Conservation (phyloP, 2,797 vertebrate genomes). For the Schizopygopsis pylzovi region DNA sequence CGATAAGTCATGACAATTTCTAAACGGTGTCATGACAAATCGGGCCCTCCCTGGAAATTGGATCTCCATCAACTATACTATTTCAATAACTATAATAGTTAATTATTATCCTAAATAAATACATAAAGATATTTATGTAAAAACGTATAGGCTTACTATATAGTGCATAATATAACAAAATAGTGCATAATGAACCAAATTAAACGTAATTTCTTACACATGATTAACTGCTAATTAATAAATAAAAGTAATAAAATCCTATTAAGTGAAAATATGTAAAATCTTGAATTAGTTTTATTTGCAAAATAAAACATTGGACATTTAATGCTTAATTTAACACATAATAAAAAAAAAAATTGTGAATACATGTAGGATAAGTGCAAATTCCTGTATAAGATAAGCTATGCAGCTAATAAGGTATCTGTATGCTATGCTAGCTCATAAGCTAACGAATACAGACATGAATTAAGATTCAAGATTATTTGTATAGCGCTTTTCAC, state of each 20-base stretch:
- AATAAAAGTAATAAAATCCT: neutral
- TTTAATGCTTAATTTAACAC: no score
- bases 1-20: no score
- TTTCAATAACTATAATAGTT: neutral
- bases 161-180: neutral
- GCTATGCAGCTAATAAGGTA: no score
- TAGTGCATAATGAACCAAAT: neutral
- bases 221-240: neutral
- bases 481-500: no score
- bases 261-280: neutral
- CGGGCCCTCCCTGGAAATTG: neutral
- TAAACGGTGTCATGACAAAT: neutral
- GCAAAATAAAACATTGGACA: neutral
- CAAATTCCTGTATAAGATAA: no score
- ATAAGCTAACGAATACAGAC: no score
- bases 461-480: no score
- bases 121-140: neutral
- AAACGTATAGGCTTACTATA: neutral
- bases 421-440: no score
- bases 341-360: no score
- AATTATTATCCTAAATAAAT: neutral
- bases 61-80: neutral
- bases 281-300: neutral
- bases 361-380: no score
- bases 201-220: neutral